phyloP scores from a whole-genome alignment of 2,113 vertebrate genomes.

The Rhipidura dahli region DNA sequence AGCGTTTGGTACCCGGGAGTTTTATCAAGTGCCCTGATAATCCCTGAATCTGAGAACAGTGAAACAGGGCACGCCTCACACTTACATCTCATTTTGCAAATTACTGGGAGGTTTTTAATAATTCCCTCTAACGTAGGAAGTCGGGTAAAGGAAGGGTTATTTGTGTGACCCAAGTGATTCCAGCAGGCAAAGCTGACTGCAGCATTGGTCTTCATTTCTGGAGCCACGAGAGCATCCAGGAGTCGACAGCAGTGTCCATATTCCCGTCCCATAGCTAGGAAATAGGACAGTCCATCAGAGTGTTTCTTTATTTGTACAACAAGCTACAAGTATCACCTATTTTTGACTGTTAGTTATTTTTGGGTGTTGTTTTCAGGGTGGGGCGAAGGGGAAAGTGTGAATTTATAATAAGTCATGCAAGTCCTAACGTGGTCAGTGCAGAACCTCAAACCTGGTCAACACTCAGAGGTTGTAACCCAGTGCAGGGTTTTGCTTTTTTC shows the following conservation, averaged over 20 bases:
- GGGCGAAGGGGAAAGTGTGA: neutral
- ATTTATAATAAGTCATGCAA: neutral
- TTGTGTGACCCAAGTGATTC: neutral
- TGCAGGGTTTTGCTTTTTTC: neutral
- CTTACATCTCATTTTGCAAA: fast-evolving
- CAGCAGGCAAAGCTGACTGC: neutral
- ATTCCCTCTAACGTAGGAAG: neutral
- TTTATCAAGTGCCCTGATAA: neutral
- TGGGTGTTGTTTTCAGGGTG: neutral
- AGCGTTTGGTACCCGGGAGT: neutral
- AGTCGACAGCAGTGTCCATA: neutral
- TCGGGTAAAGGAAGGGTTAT: neutral
- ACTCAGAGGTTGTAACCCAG: neutral
- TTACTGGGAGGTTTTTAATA: neutral
- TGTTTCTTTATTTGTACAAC: neutral
- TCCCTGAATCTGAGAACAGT: neutral
- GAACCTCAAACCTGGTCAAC: neutral
- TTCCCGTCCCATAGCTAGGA: neutral
- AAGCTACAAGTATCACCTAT: neutral
- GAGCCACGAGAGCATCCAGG: neutral
- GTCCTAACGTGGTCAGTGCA: neutral
- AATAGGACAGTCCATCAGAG: neutral
- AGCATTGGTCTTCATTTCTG: neutral
- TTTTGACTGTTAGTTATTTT: neutral
- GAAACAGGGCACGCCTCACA: fast-evolving